A percentile compares a stretch with the other conserved stretches of the same genome.
Evolutionary conservation across 2,113 vertebrate species (phyloP).

Genomic region (Seriola quinqueradiata): DNA sequence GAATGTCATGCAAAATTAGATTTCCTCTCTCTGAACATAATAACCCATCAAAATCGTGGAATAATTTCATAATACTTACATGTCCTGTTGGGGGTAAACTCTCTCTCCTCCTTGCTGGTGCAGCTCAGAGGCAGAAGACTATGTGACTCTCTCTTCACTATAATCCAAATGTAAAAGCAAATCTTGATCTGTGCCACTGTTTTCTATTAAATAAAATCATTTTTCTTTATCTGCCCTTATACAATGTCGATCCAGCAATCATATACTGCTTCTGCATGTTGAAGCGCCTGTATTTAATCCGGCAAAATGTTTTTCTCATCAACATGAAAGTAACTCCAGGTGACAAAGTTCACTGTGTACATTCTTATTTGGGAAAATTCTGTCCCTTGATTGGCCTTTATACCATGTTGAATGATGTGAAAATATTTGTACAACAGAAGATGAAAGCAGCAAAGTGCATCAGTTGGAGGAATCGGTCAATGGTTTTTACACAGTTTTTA

Average conservation of each 20-base stretch:
- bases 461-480: not conserved
- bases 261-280: slow-evolving; percentile 2
- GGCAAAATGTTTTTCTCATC: not conserved
- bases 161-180: slow-evolving; percentile 29
- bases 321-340: not conserved
- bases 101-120: slow-evolving; percentile 2
- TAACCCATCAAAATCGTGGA: slow-evolving; percentile 34
- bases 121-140: slow-evolving; percentile 24
- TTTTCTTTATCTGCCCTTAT: not conserved
- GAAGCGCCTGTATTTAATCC: not conserved
- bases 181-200: not conserved
- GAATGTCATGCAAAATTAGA: slow-evolving; percentile 49
- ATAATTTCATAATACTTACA: slow-evolving; percentile 43
- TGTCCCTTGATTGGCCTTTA: not conserved
- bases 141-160: not conserved
- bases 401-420: not conserved
- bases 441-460: not conserved
- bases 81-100: slow-evolving; percentile 20
- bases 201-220: not conserved
- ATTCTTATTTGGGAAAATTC: not conserved
- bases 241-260: not conserved
- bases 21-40: slow-evolving; percentile 32
- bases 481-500: not conserved
- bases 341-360: not conserved
- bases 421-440: not conserved